Evolutionary conservation across 2,113 vertebrate species (phyloP).

Genomic region (Ictalurus furcatus): DNA sequence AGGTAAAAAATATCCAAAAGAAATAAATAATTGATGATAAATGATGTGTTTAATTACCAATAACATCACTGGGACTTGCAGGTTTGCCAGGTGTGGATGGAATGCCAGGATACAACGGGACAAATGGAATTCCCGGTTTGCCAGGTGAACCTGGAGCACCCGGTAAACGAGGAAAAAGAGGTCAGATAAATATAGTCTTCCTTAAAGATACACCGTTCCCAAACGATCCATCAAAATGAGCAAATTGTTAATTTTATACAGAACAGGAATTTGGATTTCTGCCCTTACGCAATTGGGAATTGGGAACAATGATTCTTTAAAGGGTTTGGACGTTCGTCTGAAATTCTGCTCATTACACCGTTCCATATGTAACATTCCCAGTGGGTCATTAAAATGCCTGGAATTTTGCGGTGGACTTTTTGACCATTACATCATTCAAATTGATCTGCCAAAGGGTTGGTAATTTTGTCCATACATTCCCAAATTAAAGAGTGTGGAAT

Average conservation of each 20-base stretch:
- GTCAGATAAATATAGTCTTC: slow-evolving; percentile 55
- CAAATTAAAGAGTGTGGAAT: not conserved
- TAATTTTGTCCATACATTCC: not conserved
- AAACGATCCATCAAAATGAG: not conserved
- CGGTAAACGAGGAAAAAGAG: slow-evolving; percentile 86
- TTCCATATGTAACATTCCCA: not conserved
- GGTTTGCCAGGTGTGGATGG: slow-evolving; percentile 82
- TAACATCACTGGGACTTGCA: slow-evolving; percentile 54
- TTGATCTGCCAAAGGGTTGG: not conserved
- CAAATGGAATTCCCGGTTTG: slow-evolving; percentile 81
- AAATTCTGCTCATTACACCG: not conserved
- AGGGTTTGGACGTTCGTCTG: not conserved
- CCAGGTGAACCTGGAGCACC: slow-evolving; percentile 79
- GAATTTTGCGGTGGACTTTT: not conserved
- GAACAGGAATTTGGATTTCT: not conserved
- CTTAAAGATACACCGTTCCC: not conserved
- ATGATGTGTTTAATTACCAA: not conserved
- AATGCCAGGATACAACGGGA: slow-evolving; percentile 84
- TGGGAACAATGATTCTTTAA: not conserved
- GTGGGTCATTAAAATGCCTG: not conserved
- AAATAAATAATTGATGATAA: not conserved
- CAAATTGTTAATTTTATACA: not conserved
- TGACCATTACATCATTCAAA: not conserved
- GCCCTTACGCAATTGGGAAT: not conserved
- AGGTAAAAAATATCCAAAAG: not conserved